These are phyloP conservation scores for Fregata magnificens DNA, from an alignment of 2,113 vertebrate species.

Conservation along the genomic window DNA sequence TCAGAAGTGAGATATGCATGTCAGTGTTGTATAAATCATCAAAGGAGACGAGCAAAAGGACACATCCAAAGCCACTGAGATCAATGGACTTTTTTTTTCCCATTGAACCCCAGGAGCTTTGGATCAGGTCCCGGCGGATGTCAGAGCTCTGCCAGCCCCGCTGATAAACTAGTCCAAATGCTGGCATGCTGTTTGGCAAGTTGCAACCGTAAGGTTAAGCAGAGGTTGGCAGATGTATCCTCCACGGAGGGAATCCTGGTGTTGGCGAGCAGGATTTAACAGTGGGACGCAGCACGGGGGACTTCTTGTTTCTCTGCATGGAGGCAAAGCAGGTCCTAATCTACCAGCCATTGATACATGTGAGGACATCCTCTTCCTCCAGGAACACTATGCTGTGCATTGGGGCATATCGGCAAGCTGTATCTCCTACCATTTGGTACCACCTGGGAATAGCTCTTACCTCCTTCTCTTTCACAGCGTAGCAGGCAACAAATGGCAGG, in stretches of 20 bases:
- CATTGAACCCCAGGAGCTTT: neutral
- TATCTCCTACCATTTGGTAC: neutral
- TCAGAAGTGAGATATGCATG: neutral
- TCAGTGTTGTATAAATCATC: slow-evolving; percentile 44
- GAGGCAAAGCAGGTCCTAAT: neutral
- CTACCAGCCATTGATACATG: neutral
- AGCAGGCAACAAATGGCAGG: neutral
- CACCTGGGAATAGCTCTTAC: neutral
- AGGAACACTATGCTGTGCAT: neutral
- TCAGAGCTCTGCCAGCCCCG: neutral
- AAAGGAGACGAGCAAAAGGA: neutral
- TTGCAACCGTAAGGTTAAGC: neutral
- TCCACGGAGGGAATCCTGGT: neutral
- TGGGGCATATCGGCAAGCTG: neutral
- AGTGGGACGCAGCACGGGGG: neutral
- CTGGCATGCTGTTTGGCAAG: neutral
- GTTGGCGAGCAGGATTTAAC: neutral
- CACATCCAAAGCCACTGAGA: neutral
- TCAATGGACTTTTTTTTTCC: neutral
- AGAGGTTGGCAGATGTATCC: neutral
- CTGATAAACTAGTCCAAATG: neutral
- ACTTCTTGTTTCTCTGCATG: neutral
- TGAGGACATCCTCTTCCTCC: neutral
- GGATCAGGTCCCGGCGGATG: neutral
- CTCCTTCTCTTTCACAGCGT: neutral